phyloP scores from a whole-genome alignment of 2,797 vertebrate species.

The Avahi laniger region DNA sequence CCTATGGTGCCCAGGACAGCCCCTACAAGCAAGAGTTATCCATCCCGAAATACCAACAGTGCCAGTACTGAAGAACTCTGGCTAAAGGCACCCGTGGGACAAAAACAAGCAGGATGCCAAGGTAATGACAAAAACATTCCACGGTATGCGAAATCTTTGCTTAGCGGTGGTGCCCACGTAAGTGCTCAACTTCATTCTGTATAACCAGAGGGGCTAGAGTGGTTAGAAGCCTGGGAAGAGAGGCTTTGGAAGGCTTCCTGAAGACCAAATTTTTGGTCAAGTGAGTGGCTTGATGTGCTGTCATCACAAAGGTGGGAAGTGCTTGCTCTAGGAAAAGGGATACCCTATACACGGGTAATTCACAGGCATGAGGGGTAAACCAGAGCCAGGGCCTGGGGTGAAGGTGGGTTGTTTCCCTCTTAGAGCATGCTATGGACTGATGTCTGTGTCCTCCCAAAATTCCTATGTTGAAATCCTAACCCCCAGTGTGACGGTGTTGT shows the following conservation, averaged over 20 bases:
- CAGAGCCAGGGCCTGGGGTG: neutral
- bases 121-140: rapidly evolving
- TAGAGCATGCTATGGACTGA: rapidly evolving
- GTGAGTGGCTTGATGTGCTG: neutral
- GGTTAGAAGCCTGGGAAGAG: neutral
- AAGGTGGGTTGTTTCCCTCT: rapidly evolving
- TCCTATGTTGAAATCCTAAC: neutral
- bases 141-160: rapidly evolving
- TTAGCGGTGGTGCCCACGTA: rapidly evolving
- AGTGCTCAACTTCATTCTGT: no score
- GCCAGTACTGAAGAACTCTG: rapidly evolving
- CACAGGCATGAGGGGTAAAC: neutral
- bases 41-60: rapidly evolving
- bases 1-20: rapidly evolving
- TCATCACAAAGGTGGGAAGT: rapidly evolving
- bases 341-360: neutral
- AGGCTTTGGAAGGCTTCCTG: neutral
- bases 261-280: neutral
- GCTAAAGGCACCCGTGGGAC: rapidly evolving
- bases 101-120: rapidly evolving
- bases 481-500: neutral
- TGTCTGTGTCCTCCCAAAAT: neutral
- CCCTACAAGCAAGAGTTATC: rapidly evolving
- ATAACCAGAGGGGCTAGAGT: rapidly evolving
- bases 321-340: neutral